Base-by-base conservation (phyloP, 2,797 vertebrate genomes). In the Lophotriccus pileatus region DNA sequence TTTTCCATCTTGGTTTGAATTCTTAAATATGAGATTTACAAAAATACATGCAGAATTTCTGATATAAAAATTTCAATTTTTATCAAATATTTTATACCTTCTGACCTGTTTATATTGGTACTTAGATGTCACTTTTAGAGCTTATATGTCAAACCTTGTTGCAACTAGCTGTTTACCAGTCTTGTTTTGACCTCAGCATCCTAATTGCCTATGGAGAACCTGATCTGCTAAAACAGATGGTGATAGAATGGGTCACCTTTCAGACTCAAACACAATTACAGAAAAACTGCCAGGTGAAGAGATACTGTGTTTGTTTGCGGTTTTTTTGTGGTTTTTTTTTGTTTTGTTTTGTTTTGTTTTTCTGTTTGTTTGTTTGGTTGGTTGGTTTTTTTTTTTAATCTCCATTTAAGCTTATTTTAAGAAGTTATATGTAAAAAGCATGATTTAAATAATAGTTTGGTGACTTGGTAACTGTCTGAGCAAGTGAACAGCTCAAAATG, bases 351-450 rank as follows among this genome's bases (percentile, higher is more conserved):
- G n/a, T n/a, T n/a, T n/a, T n/a, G n/a, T n/a, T n/a, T n/a, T n/a
- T n/a, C n/a, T n/a, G n/a, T n/a, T n/a, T n/a, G n/a, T n/a, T n/a
- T n/a, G n/a, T n/a, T n/a, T n/a, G n/a, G n/a, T n/a, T n/a, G 12
- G 30, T 7, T 24, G 12, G 2, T 9, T 47, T 0, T 7, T 37
- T 34, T 56, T 70, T 24, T 1, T n/a, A n/a, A n/a, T 5, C 23
- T 16, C 14, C 5, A 25, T 64, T 89, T 64, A 44, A 60, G 8
- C 20, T 75, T 10, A 23, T 86, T 74, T 90, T 72, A 78, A 84
- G 32, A 44, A 59, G 15, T 36, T 28, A 8, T 20, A 21, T 19
- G 23, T 47, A 46, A 16, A n/a, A n/a, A 63, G 4, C 1, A 2
- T 44, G 16, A 47, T 75, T 63, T 63, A 41, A 67, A 66, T 67